Conservation (phyloP, 2,797 vertebrate species). For the Eupleurogrammus muticus region DNA sequence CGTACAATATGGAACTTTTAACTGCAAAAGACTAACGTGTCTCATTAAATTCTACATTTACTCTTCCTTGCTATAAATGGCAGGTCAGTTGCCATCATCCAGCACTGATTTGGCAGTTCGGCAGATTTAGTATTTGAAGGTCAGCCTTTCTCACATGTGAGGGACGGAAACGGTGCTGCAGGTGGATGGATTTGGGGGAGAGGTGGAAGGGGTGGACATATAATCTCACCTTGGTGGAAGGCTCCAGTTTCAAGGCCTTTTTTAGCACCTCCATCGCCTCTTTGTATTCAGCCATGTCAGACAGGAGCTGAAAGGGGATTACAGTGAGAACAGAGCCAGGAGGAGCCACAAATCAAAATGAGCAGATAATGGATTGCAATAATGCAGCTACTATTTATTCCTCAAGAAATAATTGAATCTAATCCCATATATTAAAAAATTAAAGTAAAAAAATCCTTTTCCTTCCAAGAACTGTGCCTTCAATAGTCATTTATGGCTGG, state of each 20-base stretch:
- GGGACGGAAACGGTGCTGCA: background rate
- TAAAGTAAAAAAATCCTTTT: conserved; percentile 16
- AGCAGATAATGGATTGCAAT: conserved; percentile 3
- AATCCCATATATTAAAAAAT: background rate
- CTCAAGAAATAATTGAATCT: conserved; percentile 10
- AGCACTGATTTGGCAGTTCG: background rate
- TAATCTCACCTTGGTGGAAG: conserved; percentile 86
- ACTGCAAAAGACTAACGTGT: too few relatives aligned
- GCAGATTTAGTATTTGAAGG: background rate
- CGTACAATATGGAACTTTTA: too few relatives aligned
- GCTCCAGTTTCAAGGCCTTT: conserved; percentile 89
- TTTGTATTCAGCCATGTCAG: conserved; percentile 85
- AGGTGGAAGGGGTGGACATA: conserved; percentile 7
- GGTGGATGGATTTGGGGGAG: conserved; percentile 13
- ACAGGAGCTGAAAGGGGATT: conserved; percentile 83
- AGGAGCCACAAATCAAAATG: conserved; percentile 37
- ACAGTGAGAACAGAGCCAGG: conserved; percentile 18
- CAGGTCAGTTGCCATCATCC: background rate
- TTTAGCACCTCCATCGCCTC: conserved; percentile 85
- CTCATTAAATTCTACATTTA: background rate
- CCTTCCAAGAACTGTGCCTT: conserved; percentile 15
- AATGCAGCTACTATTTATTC: conserved; percentile 1
- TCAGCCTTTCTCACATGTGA: conserved; percentile 31
- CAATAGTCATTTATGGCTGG: conserved; percentile 16
- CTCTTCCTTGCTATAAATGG: background rate